Evolutionary conservation across 2,113 vertebrate species (phyloP).

Genomic region (Nothocercus julius): DNA sequence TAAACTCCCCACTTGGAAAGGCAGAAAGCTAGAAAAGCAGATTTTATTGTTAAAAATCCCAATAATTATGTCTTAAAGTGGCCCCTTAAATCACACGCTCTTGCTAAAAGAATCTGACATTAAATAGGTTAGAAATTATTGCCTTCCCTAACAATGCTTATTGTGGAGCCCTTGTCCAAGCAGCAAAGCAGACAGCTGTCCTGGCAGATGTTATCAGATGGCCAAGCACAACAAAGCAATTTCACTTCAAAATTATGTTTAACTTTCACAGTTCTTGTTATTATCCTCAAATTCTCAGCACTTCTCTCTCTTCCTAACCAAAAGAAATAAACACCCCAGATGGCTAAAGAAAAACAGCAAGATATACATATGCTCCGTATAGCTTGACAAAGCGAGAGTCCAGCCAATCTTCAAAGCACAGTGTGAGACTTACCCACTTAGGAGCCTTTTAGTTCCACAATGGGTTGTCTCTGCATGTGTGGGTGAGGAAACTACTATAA

Average conservation of each 20-base stretch:
- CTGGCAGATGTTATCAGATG: background rate
- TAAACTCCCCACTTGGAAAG: background rate
- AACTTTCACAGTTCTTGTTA: background rate
- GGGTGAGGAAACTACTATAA: background rate
- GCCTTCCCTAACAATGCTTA: background rate
- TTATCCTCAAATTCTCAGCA: background rate
- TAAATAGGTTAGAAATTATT: background rate
- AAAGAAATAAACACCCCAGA: constrained; percentile 14
- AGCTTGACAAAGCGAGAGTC: constrained; percentile 2
- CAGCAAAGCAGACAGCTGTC: background rate
- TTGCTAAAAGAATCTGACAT: constrained; percentile 8
- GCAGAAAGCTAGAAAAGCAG: background rate
- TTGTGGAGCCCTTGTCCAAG: background rate
- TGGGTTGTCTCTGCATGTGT: accelerated
- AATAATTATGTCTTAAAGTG: background rate
- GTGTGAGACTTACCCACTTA: background rate
- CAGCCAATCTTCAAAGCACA: background rate
- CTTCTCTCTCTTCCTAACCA: background rate
- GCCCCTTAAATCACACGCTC: background rate
- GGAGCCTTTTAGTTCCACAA: background rate
- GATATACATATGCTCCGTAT: constrained; percentile 1
- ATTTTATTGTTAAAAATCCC: background rate
- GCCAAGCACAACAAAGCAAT: constrained; percentile 16
- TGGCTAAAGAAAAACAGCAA: constrained; percentile 34
- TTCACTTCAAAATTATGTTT: constrained; percentile 11